Percentiles rank a stretch among this genome's conserved stretches.
Evolutionary conservation across 2,797 vertebrate species (phyloP).

Genomic region (Galagoides demidoff): DNA sequence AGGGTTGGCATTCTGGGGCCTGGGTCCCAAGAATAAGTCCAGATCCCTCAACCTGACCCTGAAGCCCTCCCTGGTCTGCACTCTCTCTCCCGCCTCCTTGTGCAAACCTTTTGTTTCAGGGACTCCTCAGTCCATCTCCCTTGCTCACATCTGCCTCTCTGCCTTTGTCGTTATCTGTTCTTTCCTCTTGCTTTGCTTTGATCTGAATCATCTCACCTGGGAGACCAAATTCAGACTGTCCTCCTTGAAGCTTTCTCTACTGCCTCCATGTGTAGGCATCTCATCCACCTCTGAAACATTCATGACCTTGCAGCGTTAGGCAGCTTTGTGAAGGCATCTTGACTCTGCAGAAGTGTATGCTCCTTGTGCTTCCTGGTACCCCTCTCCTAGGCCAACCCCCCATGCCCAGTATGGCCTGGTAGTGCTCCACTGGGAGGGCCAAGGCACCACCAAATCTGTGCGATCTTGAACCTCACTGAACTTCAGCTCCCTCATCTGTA

Average conservation of each 20-base stretch:
- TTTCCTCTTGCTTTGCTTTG: neutral
- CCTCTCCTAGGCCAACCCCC: neutral
- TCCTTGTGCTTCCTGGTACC: neutral
- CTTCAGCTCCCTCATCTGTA: neutral
- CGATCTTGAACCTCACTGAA: neutral
- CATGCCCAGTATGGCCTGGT: no score
- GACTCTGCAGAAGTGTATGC: neutral
- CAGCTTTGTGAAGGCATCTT: neutral
- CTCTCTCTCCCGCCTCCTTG: fast-evolving
- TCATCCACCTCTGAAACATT: neutral
- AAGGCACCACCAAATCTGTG: neutral
- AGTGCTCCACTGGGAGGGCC: neutral
- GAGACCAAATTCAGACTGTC: neutral
- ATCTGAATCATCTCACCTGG: neutral
- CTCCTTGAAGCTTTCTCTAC: neutral
- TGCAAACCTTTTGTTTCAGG: neutral
- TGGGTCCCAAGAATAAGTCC: neutral
- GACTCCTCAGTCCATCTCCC: neutral
- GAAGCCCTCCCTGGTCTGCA: neutral
- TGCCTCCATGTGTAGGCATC: neutral
- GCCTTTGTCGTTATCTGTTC: neutral
- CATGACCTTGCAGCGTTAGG: neutral
- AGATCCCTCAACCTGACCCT: neutral
- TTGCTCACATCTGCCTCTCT: neutral
- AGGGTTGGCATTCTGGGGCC: neutral